Base-by-base conservation (phyloP, 2,113 vertebrate species). In the Petromus typicus region DNA sequence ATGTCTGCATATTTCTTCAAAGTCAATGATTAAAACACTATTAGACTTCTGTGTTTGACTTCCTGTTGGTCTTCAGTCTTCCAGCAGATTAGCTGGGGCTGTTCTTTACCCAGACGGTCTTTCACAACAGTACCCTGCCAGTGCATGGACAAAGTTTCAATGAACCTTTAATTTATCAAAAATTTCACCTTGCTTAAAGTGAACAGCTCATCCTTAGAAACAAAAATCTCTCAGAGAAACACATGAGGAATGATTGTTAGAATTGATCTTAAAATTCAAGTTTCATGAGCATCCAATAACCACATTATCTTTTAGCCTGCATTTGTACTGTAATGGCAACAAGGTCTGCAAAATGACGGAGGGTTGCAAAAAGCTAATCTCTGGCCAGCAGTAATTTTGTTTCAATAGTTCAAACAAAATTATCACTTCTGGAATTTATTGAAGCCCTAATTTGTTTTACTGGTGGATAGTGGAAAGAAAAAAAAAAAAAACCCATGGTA, bases 221-320 rank as follows among this genome's bases (percentile, higher is more conserved):
- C 3, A 66, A 80, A 66, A 79, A 48, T 84, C 27, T 84, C 48
- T 85, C 56, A 56, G n/a, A 89, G 34, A 94, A 91, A 95, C 22
- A 80, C 5, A 94, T 64, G 30, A 86, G 61, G 43, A 93, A 75
- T 89, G 78, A 66, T 43, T 86, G 91, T 85, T 79, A 82, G 2
- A 20, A 91, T 23, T 88, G 85, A 43, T 61, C 81, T 95, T 91
- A 81, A 94, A 96, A 89, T 88, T 3, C 25, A 87, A 80, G 54
- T 54, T 63, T 94, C 43, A 71, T 63, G 80, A 91, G 45, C 43
- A 43, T 89, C 48, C 37, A 43, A 51, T 84, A 89, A 81, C 7
- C 34, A 75, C 17, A 20, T 32, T 20, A 22, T 84, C 51, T 32
- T n/a, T 1, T 12, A n/a, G 5, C 34, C 45, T 84, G 4, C n/a